Evolutionary conservation across 2,888 invertebrate genomes (phyloP).

Genomic region (Pocota personata): DNA sequence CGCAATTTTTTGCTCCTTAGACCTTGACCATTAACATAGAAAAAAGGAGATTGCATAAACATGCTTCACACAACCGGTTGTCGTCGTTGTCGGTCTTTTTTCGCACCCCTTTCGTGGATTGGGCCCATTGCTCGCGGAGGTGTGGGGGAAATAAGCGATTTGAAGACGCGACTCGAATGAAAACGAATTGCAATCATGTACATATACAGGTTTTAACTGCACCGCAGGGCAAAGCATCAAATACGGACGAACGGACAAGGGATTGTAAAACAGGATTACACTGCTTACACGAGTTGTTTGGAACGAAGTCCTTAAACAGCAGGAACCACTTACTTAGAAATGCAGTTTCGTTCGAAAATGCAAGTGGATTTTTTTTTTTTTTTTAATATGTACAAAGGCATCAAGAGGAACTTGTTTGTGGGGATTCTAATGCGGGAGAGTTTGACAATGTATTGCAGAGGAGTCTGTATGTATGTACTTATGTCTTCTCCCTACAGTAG

Average conservation of each 20-base stretch:
- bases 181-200: conserved; percentile 48
- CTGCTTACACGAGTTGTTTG: conserved; percentile 18
- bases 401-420: background rate
- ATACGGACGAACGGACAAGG: background rate
- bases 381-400: background rate
- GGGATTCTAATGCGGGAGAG: background rate
- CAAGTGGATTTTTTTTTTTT: conserved; percentile 49
- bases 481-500: no score
- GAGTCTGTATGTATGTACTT: no score
- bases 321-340: conserved; percentile 53
- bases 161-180: conserved; percentile 52
- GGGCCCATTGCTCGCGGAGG: background rate
- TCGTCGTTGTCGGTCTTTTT: conserved; percentile 38
- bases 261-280: conserved; percentile 35
- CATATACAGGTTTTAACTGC: conserved; percentile 26
- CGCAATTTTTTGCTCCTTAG: conserved; percentile 80
- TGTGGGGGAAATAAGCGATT: conserved; percentile 11
- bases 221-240: background rate
- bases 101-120: conserved; percentile 40
- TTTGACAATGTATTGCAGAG: no score
- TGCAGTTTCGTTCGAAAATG: conserved; percentile 59
- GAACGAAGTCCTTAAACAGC: conserved; percentile 41
- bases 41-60: conserved; percentile 74
- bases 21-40: conserved; percentile 82
- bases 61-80: conserved; percentile 66